These are phyloP conservation scores for Sciurus vulgaris DNA, from an alignment of 2,797 vertebrate genomes.

Conservation along the genomic window DNA sequence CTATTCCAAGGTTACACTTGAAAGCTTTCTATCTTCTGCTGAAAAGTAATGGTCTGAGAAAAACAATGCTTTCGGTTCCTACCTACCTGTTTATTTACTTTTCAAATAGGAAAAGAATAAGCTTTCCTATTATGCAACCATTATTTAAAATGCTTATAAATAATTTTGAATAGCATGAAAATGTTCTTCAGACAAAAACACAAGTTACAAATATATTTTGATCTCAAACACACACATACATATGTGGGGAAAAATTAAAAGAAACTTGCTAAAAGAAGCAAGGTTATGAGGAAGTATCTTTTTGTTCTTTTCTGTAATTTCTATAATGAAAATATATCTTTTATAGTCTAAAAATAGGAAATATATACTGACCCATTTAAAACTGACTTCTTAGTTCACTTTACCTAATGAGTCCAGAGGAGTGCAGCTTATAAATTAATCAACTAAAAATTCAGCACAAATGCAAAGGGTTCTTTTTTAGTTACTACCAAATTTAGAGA, in stretches of 20 bases:
- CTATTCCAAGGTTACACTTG: slow-evolving; percentile 76
- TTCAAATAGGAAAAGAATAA: slow-evolving; percentile 9
- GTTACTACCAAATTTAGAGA: background rate
- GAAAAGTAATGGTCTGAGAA: slow-evolving; percentile 67
- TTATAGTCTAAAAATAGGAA: slow-evolving; percentile 41
- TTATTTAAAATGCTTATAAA: slow-evolving; percentile 47
- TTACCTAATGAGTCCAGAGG: slow-evolving; percentile 73
- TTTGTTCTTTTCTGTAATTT: background rate
- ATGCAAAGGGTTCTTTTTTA: background rate
- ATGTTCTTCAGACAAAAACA: slow-evolving; percentile 29
- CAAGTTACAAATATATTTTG: background rate
- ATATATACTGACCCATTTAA: slow-evolving; percentile 44
- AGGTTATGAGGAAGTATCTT: background rate
- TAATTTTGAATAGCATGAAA: slow-evolving; percentile 24
- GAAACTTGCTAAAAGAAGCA: background rate
- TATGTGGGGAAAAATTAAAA: background rate
- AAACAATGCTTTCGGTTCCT: slow-evolving; percentile 58
- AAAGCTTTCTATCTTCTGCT: slow-evolving; percentile 72
- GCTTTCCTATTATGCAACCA: background rate
- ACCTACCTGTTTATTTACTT: slow-evolving; percentile 57
- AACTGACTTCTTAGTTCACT: slow-evolving; percentile 54
- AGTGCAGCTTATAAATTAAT: slow-evolving; percentile 63
- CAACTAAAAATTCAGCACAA: background rate
- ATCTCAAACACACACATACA: background rate
- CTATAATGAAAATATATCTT: slow-evolving; percentile 40